These are phyloP conservation scores for Exocentrus adspersus DNA, from an alignment of 2,888 invertebrate genomes.

Conservation along the genomic window DNA sequence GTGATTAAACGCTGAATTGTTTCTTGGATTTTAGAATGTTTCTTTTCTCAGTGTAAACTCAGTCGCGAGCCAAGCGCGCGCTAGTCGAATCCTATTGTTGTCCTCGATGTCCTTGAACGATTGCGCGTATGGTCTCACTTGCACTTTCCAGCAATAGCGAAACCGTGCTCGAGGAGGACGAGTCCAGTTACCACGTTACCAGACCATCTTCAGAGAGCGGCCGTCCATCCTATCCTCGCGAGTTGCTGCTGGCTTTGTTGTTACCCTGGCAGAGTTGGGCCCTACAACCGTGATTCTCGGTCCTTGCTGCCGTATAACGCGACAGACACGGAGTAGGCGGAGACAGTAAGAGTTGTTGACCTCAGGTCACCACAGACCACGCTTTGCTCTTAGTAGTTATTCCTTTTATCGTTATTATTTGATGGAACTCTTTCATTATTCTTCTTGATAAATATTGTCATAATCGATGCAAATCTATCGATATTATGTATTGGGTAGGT, in stretches of 20 bases:
- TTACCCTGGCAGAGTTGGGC: conserved; percentile 38
- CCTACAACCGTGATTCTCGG: conserved; percentile 44
- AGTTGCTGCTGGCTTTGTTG: conserved; percentile 33
- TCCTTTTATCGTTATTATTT: conserved; percentile 60
- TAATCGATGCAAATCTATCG: too few relatives aligned
- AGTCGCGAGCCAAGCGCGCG: conserved; percentile 61
- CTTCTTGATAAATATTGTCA: conserved; percentile 2
- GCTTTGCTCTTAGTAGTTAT: conserved; percentile 57
- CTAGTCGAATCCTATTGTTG: conserved; percentile 55
- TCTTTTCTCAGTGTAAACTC: neutral
- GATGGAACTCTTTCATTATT: conserved; percentile 47
- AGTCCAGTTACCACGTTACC: conserved; percentile 38
- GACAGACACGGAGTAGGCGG: conserved; percentile 63
- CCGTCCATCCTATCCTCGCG: conserved; percentile 29
- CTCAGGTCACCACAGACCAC: conserved; percentile 63
- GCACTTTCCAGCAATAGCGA: conserved; percentile 54
- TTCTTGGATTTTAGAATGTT: neutral
- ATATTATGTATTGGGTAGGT: too few relatives aligned
- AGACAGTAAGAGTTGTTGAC: conserved; percentile 64
- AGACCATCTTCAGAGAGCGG: conserved; percentile 41
- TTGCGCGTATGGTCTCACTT: conserved; percentile 59
- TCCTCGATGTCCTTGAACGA: conserved; percentile 62
- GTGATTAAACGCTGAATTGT: neutral
- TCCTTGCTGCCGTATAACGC: conserved; percentile 53
- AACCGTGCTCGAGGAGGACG: conserved; percentile 28